A percentile compares a stretch with the other conserved stretches of the same genome.
These are phyloP conservation scores for Anguilla obscura DNA, from an alignment of 2,797 vertebrate genomes.

Conservation along the genomic window DNA sequence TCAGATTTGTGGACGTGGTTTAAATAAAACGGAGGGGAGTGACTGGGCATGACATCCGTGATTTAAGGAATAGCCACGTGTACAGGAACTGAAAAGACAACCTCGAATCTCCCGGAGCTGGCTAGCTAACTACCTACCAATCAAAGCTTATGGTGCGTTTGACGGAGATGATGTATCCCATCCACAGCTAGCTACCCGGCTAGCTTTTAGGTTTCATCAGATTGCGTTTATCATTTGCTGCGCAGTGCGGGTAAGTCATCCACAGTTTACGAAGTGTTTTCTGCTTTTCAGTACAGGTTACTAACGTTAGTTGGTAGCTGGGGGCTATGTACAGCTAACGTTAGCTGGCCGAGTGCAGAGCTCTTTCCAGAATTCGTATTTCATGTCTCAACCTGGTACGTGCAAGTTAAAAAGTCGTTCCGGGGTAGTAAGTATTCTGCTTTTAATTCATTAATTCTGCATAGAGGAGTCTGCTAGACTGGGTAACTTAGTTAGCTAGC, in stretches of 20 bases:
- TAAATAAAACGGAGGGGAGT: conserved; percentile 26
- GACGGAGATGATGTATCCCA: conserved; percentile 22
- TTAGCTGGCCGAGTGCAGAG: not conserved
- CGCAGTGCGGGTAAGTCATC: not conserved
- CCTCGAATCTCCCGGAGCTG: not conserved
- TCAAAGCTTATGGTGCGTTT: conserved; percentile 11
- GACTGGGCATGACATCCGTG: not conserved
- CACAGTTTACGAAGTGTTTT: not conserved
- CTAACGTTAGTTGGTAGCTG: not conserved
- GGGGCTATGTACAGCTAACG: not conserved
- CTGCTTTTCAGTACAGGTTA: not conserved
- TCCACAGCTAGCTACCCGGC: not conserved
- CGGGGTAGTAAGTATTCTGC: not conserved
- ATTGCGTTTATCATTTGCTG: not conserved
- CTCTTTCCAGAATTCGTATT: not conserved
- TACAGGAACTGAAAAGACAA: conserved; percentile 56
- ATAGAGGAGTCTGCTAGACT: too few relatives aligned
- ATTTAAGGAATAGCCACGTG: conserved; percentile 61
- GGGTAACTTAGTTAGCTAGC: too few relatives aligned
- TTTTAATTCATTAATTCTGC: too few relatives aligned
- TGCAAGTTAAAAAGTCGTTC: not conserved
- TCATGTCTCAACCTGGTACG: not conserved
- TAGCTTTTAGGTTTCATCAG: conserved; percentile 6
- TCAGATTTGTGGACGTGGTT: conserved; percentile 3
- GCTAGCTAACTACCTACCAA: not conserved